phyloP scores from a whole-genome alignment of 2,113 vertebrate genomes.

The Chunga burmeisteri region DNA sequence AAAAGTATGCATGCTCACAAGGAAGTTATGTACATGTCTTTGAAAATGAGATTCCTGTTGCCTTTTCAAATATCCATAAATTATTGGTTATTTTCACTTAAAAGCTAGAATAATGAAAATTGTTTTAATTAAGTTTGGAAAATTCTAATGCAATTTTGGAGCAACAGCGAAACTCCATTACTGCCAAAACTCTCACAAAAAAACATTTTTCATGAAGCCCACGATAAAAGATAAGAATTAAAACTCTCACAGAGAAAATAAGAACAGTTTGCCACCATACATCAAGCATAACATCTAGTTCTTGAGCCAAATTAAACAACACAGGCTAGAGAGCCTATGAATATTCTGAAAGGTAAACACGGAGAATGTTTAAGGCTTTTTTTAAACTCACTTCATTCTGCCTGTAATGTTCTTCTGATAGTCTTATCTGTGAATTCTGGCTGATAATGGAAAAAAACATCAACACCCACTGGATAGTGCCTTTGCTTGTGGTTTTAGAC shows the following conservation, averaged over 20 bases:
- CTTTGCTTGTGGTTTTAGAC: constrained; percentile 2
- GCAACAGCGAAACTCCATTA: not conserved
- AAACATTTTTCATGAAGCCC: not conserved
- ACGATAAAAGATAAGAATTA: not conserved
- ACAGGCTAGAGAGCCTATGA: not conserved
- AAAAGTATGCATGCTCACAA: not conserved
- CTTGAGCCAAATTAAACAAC: constrained; percentile 24
- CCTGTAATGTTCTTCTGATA: not conserved
- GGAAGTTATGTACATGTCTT: not conserved
- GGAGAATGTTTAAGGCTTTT: not conserved
- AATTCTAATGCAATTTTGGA: not conserved
- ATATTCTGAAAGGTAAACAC: constrained; percentile 15
- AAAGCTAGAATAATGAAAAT: not conserved
- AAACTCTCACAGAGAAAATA: not conserved
- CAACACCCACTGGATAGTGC: not conserved
- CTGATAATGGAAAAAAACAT: constrained; percentile 16
- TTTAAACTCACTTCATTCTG: not conserved
- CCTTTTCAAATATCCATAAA: not conserved
- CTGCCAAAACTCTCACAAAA: not conserved
- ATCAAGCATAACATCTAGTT: not conserved
- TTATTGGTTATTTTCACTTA: not conserved
- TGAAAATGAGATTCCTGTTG: not conserved
- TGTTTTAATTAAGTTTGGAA: not conserved
- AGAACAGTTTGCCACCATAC: not conserved
- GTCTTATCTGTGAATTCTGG: not conserved